Base-by-base conservation (phyloP, 1,140 invertebrate genomes). In the Bursaphelenchus mucronatus region DNA sequence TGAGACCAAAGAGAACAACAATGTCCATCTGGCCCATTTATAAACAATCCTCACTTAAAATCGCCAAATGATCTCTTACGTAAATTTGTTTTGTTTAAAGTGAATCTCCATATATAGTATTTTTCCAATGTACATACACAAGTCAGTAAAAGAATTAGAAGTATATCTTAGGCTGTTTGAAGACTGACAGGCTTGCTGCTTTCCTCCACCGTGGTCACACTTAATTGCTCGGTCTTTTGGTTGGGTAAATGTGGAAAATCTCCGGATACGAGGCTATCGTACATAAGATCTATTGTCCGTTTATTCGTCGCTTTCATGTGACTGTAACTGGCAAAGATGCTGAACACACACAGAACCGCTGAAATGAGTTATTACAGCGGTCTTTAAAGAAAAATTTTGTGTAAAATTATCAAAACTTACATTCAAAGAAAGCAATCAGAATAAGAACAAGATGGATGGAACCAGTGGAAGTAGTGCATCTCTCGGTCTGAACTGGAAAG, bases 251-350 rank as follows among this genome's bases (percentile, higher is more conserved):
- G 57, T 3, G 41, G 13, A 9, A 15, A 59, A 39, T 39, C 13
- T n/a, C 40, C 57, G 47, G 57, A 40, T 30, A 59, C 45, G 13
- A 59, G 45, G 17, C 2, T 46, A n/a, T 11, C 19, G 40, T 59
- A 59, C 17, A 59, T 13, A 13, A 59, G 57, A 59, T 59, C 40
- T 1, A 44, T 59, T 5, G 40, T 44, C 40, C 11, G 13, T 44
- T 13, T 43, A 44, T 39, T 17, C 19, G 45, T n/a, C 11, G 13
- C 40, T 17, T 39, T 39, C 11, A 59, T n/a, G 40, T n/a, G 45
- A 17, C 47, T 39, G 40, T 59, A 59, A 50, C 57, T 59, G 11
- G 19, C 57, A 39, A 44, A 59, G 19, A 59, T 39, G 47, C 57
- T 59, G 13, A 30, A 39, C 19, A 59, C 13, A 50, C 57, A 59